Conservation (phyloP, 1,140 invertebrate genomes). For the Drosophila guanche region DNA sequence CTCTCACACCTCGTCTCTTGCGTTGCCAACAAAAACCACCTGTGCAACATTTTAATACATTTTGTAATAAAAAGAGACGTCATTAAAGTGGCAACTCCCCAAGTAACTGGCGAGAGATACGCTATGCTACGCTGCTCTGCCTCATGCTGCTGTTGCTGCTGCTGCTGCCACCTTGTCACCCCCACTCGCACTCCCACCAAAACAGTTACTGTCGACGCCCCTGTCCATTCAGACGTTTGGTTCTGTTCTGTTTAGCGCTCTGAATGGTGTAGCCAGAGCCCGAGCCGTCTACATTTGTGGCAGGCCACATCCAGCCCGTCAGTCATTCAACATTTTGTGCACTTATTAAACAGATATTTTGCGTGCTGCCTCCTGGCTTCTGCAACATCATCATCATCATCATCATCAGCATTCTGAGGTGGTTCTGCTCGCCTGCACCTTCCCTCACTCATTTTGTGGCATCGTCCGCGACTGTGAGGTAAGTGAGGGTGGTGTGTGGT, state of each 20-base stretch:
- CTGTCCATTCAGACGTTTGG: constrained; percentile 29
- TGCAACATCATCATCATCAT: constrained; percentile 36
- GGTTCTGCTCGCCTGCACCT: constrained; percentile 71
- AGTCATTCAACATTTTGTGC: constrained; percentile 30
- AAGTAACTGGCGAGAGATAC: constrained; percentile 27
- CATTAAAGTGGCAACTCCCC: constrained; percentile 43
- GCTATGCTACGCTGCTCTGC: constrained; percentile 29
- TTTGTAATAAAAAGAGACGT: constrained; percentile 59
- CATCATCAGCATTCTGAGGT: constrained; percentile 38
- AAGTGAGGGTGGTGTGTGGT: neutral
- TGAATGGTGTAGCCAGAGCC: constrained; percentile 49
- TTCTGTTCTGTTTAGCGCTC: constrained; percentile 75
- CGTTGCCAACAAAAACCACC: constrained; percentile 35
- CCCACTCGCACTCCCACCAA: neutral
- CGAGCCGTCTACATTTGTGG: constrained; percentile 62
- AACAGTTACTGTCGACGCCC: constrained; percentile 55
- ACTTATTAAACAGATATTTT: constrained; percentile 54
- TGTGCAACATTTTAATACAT: constrained; percentile 63
- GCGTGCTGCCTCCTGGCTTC: constrained; percentile 30
- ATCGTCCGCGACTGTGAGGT: neutral
- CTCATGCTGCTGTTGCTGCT: constrained; percentile 12
- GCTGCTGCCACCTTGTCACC: neutral
- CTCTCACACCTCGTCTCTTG: neutral
- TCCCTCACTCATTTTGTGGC: constrained; percentile 62
- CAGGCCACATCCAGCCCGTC: constrained; percentile 34